Evolutionary conservation across 1,140 invertebrate genomes (phyloP).

Genomic region (Bombus terrestris): DNA sequence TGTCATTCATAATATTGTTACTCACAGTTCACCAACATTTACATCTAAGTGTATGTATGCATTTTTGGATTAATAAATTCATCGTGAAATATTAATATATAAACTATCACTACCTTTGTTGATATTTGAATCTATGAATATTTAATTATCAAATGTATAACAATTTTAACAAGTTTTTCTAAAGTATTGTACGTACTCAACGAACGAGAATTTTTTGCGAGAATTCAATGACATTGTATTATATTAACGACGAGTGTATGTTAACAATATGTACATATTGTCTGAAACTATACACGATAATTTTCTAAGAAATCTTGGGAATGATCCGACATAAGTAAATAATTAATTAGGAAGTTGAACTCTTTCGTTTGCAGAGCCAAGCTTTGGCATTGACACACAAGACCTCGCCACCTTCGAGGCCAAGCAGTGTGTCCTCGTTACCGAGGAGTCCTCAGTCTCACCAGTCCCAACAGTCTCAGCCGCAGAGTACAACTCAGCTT

Average conservation of each 20-base stretch:
- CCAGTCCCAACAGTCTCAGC: slow-evolving; percentile 75
- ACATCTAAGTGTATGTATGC: neutral
- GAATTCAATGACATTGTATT: too few species aligned
- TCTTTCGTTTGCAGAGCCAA: slow-evolving; percentile 83
- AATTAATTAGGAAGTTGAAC: neutral
- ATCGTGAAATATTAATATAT: neutral
- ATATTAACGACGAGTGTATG: neutral
- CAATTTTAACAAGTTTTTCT: neutral
- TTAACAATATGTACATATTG: neutral
- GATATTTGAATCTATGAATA: neutral
- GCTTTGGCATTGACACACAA: slow-evolving; percentile 85
- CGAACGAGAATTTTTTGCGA: neutral
- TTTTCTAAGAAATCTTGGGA: neutral
- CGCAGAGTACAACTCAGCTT: slow-evolving; percentile 73
- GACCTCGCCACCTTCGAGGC: slow-evolving; percentile 82
- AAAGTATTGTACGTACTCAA: neutral
- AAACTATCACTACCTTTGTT: neutral
- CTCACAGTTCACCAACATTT: neutral
- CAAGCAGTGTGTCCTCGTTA: slow-evolving; percentile 79
- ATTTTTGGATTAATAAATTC: neutral
- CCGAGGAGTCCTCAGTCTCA: slow-evolving; percentile 79
- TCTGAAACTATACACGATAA: too few species aligned
- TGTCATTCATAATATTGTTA: neutral
- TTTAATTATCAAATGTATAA: neutral
- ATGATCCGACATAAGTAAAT: neutral